Evolutionary conservation across 2,797 vertebrate genomes (phyloP).

Genomic region (Labeo calbasu): DNA sequence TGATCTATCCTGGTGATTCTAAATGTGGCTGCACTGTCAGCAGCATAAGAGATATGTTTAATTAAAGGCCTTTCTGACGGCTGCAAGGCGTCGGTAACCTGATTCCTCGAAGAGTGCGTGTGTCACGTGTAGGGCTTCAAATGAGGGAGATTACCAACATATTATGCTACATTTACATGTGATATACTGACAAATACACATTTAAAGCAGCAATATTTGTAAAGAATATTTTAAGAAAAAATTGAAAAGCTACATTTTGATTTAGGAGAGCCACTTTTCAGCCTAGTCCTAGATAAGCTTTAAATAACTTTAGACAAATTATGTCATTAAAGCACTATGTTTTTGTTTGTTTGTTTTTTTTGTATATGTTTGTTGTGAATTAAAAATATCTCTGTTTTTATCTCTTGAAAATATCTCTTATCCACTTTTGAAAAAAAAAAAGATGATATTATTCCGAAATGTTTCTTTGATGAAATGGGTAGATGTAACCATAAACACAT

Average conservation of each 20-base stretch:
- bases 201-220: not conserved
- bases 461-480: not conserved
- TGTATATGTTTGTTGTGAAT: not conserved
- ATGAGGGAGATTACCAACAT: constrained; percentile 28
- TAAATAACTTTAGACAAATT: constrained; percentile 64
- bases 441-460: not conserved
- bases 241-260: not conserved
- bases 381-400: not conserved
- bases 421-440: not conserved
- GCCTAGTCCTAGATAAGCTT: not conserved
- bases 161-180: constrained; percentile 47
- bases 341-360: not conserved
- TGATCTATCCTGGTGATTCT: constrained; percentile 28
- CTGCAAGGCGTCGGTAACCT: constrained; percentile 67
- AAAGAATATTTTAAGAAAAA: not conserved
- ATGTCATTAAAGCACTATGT: not conserved
- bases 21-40: constrained; percentile 57
- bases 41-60: constrained; percentile 65
- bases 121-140: constrained; percentile 40
- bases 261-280: not conserved
- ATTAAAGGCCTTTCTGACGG: constrained; percentile 72
- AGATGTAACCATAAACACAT: not conserved
- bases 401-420: no score
- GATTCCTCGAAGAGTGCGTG: constrained; percentile 53
- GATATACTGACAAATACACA: constrained; percentile 15